Conservation (phyloP, 1,140 invertebrate genomes). For the Parasteatoda tepidariorum region DNA sequence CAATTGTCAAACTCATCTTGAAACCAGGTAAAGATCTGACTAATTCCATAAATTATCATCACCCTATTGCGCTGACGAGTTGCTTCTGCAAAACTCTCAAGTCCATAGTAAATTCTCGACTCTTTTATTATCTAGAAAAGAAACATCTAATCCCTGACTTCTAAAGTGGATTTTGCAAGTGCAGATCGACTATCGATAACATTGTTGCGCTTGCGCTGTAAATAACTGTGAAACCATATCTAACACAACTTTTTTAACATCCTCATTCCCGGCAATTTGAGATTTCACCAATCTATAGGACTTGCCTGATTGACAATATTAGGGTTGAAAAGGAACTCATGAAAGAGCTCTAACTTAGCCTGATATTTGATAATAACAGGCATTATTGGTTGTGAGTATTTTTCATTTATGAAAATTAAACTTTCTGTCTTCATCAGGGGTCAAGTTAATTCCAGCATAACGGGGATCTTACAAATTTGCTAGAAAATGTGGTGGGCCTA, state of each 20-base stretch:
- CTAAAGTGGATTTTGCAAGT: conserved; percentile 64
- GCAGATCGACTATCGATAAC: conserved; percentile 67
- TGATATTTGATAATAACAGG: background rate
- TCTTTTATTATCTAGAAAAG: conserved; percentile 19
- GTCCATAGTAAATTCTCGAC: conserved; percentile 41
- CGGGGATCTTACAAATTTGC: background rate
- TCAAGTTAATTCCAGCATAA: background rate
- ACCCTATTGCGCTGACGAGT: conserved; percentile 53
- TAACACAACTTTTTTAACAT: too few species aligned
- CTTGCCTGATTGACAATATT: too few species aligned
- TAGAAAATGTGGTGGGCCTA: background rate
- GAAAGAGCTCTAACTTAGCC: background rate
- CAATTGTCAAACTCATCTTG: conserved; percentile 38
- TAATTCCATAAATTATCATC: conserved; percentile 29
- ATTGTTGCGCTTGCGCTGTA: too few species aligned
- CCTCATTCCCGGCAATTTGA: too few species aligned
- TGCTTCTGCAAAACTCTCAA: conserved; percentile 54
- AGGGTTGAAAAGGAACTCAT: too few species aligned
- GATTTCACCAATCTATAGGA: background rate
- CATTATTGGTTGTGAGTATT: background rate
- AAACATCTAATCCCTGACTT: conserved; percentile 10
- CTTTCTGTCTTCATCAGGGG: background rate
- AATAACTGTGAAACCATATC: too few species aligned
- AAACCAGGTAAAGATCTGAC: conserved; percentile 52
- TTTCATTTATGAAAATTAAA: background rate